Base-by-base conservation (phyloP, 2,888 invertebrate species). In the Archips xylosteana region DNA sequence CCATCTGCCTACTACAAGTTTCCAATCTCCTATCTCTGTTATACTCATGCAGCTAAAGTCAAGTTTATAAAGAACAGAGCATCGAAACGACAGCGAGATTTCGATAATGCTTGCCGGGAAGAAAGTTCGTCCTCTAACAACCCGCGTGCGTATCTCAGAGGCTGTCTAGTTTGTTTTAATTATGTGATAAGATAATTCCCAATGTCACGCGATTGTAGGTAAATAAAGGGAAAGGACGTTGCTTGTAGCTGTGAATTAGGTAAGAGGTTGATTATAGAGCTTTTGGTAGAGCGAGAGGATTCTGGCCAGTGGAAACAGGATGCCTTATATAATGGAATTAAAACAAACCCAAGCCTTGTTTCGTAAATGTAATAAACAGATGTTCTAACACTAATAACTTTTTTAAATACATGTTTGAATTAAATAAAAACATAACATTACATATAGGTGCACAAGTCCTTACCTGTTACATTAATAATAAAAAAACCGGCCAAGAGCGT, bases 101-200 rank as follows among this genome's bases (percentile, higher is more conserved):
- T 23, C 2, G 34, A 8, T 32, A 51, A 47, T 36, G 49, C 64
- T 65, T 4, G 32, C 65, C 36, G 49, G 51, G n/a, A n/a, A 36
- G 39, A 63, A 63, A 39, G 36, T 39, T 32, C 54, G 67, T 45
- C 12, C 49, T 12, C 67, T 63, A 67, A 59, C n/a, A 61, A 73
- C 47, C 32, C 67, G 61, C 63, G 68, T 57, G 62, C 39, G 63
- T 63, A 73, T 73, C 72, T 73, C 39, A 12, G 10, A 9, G 36
- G n/a, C 54, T 60, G 65, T 66, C n/a, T 66, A 42, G 12, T 67
- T 72, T 67, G 13, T 36, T 72, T 72, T 72, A 57, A 67, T 72
- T 45, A 66, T 15, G 5, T 54, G 61, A 45, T 62, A 62, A 72
- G 61, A 67, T 66, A 66, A 15, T 47, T 63, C 47, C 34, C 6